Conservation (phyloP, 1,140 invertebrate species). For the Heliconius congener region DNA sequence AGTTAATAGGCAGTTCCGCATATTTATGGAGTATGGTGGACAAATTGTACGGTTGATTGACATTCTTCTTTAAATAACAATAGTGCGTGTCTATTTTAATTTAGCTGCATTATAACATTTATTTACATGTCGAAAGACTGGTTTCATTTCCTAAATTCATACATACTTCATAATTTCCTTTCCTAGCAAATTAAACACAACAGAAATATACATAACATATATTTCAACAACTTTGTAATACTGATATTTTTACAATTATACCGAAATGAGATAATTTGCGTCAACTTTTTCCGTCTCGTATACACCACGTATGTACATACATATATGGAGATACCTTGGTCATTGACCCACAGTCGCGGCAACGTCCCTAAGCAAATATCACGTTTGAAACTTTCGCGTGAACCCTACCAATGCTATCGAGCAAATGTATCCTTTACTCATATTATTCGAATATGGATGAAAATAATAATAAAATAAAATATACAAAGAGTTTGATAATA, state of each 20-base stretch:
- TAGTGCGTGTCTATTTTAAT: background rate
- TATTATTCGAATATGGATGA: background rate
- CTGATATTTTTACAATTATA: background rate
- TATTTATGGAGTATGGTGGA: background rate
- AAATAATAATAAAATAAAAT: background rate
- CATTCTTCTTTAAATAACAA: background rate
- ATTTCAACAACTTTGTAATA: background rate
- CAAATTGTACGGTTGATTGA: background rate
- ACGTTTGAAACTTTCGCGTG: conserved; percentile 3
- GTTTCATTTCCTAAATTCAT: background rate
- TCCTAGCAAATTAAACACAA: background rate
- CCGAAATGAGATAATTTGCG: background rate
- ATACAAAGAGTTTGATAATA: background rate
- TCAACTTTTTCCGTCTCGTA: background rate
- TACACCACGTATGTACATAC: background rate
- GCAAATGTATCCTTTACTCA: background rate
- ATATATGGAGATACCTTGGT: background rate
- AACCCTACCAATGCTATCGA: conserved; percentile 3
- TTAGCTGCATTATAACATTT: background rate
- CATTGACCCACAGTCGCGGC: background rate
- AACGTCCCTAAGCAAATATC: conserved; percentile 1
- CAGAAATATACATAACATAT: background rate
- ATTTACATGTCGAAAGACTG: background rate
- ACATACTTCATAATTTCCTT: background rate
- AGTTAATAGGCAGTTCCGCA: background rate